Conservation (phyloP, 2,797 vertebrate genomes). For the Liasis olivaceus region DNA sequence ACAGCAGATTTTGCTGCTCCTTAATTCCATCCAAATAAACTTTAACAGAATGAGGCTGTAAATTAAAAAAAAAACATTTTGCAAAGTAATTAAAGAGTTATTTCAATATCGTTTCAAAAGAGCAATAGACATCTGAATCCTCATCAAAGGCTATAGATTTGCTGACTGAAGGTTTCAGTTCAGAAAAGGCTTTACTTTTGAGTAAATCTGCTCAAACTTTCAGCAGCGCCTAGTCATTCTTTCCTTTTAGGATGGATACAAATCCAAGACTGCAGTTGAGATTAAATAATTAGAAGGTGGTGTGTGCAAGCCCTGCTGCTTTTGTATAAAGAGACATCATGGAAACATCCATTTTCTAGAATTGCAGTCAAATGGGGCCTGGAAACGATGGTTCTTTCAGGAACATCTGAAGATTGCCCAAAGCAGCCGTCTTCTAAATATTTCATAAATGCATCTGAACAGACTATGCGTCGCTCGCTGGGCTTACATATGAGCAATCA, state of each 20-base stretch:
- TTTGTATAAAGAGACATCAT: neutral
- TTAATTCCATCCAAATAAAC: neutral
- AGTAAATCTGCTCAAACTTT: neutral
- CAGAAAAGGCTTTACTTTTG: neutral
- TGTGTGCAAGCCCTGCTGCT: no score
- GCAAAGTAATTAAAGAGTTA: neutral
- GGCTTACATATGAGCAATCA: slow-evolving; percentile 34
- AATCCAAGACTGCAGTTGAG: neutral
- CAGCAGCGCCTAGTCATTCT: neutral
- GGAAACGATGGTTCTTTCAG: neutral
- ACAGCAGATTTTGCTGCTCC: neutral
- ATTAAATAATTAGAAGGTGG: neutral
- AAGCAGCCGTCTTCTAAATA: neutral
- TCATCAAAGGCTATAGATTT: neutral
- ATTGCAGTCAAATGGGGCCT: neutral
- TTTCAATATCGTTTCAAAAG: neutral
- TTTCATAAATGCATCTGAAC: slow-evolving; percentile 45
- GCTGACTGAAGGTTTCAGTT: neutral
- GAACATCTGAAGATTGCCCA: neutral
- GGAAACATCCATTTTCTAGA: neutral
- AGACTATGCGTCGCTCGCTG: slow-evolving; percentile 4
- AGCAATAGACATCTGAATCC: neutral
- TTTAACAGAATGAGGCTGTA: neutral
- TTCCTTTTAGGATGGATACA: neutral
- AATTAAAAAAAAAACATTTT: neutral